phyloP scores from a whole-genome alignment of 2,113 vertebrate species.

The Ploceus nigricollis region DNA sequence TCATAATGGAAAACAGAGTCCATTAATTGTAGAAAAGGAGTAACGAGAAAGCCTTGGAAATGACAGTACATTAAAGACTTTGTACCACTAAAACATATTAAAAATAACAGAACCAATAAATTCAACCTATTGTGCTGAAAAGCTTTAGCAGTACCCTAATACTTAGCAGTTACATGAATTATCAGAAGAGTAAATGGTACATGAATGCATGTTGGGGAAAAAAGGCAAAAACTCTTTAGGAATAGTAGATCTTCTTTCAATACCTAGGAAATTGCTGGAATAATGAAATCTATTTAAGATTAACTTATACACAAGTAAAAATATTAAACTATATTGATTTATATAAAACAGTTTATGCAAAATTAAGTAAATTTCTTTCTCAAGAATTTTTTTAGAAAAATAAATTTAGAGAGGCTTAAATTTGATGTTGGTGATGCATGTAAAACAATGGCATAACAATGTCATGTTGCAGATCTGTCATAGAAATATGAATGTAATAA shows the following conservation, averaged over 20 bases:
- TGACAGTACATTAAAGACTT: neutral
- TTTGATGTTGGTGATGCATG: accelerated
- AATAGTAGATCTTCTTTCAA: neutral
- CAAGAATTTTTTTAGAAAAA: neutral
- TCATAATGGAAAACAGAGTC: neutral
- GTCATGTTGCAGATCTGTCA: neutral
- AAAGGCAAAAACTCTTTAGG: neutral
- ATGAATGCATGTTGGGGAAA: neutral
- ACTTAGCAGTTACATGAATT: neutral
- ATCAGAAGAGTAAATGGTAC: neutral
- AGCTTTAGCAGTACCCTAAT: neutral
- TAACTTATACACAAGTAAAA: neutral
- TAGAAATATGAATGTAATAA: neutral
- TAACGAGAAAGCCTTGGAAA: neutral
- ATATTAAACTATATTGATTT: neutral
- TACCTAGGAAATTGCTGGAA: neutral
- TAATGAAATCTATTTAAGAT: neutral
- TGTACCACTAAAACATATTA: neutral
- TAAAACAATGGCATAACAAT: neutral
- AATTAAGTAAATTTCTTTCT: neutral
- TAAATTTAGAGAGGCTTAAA: neutral
- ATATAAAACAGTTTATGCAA: neutral
- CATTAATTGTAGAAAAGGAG: neutral
- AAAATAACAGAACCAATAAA: neutral
- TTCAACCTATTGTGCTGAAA: neutral